Base-by-base conservation (phyloP, 2,888 invertebrate genomes). In the Lasioglossum pauxillum region DNA sequence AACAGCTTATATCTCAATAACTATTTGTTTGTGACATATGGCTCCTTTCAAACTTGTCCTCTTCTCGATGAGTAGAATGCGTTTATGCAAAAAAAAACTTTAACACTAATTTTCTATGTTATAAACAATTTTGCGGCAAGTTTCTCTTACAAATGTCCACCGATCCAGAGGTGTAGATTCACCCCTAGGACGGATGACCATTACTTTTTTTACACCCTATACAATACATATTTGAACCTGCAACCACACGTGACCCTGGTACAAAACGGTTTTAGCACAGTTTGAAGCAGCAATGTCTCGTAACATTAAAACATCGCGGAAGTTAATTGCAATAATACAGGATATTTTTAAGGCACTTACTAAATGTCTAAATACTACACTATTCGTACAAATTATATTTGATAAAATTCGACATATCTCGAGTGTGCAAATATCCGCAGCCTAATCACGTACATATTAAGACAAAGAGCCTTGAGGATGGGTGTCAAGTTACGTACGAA, bases 401-500 rank as follows among this genome's bases (percentile, higher is more conserved):
- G 12, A 60, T 60, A 60, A n/a, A 27, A 60, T 60, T n/a, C 57
- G 57, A 27, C n/a, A 4, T 57, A n/a, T 57, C 3, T 57, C 12
- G 14, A 27, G 27, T 14, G 27, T 14, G 27, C 27, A n/a, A 14
- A 60, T 27, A 60, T 60, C 27, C 60, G 27, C 27, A 27, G 60
- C 23, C 27, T 23, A n/a, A 64, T 64, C 16, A 35, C 31, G 64
- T 35, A 35, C 35, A 35, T 7, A 16, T 64, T 64, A 27, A 27
- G 60, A 12, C 27, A 64, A 31, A 64, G 14, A 14, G 12, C 27
- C 60, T 64, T 31, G 60, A 31, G 31, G 27, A 64, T 16, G 14
- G 14, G 60, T 75, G 60, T 80, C 41, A 7, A 16, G 53, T 73
- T 73, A 38, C 73, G 31, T 46, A 82, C 16, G 38, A 46, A 82